A percentile compares a stretch with the other conserved stretches of the same genome.
phyloP scores from a whole-genome alignment of 2,888 invertebrate genomes.

The Cryptosula pallasiana region DNA sequence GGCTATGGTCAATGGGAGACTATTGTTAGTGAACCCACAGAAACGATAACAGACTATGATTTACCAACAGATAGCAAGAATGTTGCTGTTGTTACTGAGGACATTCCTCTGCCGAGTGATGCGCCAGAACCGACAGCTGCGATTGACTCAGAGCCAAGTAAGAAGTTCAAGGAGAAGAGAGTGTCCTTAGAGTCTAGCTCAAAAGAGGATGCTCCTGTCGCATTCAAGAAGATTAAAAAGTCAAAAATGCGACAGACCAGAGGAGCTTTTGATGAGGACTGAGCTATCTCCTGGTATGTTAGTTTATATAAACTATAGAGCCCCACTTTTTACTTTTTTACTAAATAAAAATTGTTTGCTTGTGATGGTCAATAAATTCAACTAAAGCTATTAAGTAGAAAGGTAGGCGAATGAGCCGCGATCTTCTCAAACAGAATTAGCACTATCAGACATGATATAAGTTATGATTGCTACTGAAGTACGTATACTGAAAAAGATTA shows the following conservation, averaged over 20 bases:
- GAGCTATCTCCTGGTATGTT: no score
- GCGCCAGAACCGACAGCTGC: background rate
- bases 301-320: no score
- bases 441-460: no score
- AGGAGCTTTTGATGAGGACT: background rate
- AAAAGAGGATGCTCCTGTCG: background rate
- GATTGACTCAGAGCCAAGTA: background rate
- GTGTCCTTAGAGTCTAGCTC: background rate
- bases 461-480: no score
- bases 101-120: constrained; percentile 9
- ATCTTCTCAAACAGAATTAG: no score
- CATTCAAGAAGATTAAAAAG: constrained; percentile 7
- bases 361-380: no score
- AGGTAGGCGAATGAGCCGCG: no score
- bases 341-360: no score
- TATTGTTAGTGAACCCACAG: background rate
- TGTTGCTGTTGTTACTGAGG: background rate
- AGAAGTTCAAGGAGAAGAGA: constrained; percentile 5
- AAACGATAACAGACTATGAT: background rate
- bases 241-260: constrained; percentile 1
- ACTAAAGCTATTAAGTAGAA: no score
- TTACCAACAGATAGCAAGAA: constrained; percentile 23
- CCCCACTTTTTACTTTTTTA: no score
- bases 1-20: constrained; percentile 19
- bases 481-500: no score